phyloP scores from a whole-genome alignment of 2,797 vertebrate genomes.

The Psittacula echo region DNA sequence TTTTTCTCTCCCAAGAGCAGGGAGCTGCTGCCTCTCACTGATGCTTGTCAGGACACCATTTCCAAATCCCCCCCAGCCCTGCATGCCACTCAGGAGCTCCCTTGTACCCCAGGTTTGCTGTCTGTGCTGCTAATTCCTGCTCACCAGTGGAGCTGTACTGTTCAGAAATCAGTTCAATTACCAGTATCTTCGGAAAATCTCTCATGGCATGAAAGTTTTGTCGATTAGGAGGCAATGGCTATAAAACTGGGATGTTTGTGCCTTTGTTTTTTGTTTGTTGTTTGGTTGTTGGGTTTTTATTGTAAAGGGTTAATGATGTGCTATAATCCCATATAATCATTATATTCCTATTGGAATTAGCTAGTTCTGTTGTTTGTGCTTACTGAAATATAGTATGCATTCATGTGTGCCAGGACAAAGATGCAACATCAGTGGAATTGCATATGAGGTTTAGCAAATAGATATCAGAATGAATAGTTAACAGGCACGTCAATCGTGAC shows the following conservation, averaged over 20 bases:
- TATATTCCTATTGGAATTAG: not conserved
- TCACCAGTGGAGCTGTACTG: not conserved
- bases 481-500: not conserved
- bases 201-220: not conserved
- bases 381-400: not conserved
- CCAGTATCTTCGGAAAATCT: not conserved
- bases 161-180: not conserved
- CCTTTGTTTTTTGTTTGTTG: not conserved
- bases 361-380: not conserved
- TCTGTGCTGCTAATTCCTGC: not conserved
- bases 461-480: not conserved
- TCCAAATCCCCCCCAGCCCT: not conserved
- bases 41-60: accelerated
- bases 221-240: not conserved
- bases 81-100: not conserved
- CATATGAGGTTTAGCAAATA: not conserved
- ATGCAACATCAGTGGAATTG: not conserved
- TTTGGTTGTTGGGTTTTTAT: not conserved
- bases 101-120: not conserved
- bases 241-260: not conserved
- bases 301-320: not conserved
- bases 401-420: not conserved
- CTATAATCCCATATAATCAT: not conserved
- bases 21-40: not conserved
- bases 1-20: not conserved